Conservation (phyloP, 2,113 vertebrate species). For the Dasypus novemcinctus region DNA sequence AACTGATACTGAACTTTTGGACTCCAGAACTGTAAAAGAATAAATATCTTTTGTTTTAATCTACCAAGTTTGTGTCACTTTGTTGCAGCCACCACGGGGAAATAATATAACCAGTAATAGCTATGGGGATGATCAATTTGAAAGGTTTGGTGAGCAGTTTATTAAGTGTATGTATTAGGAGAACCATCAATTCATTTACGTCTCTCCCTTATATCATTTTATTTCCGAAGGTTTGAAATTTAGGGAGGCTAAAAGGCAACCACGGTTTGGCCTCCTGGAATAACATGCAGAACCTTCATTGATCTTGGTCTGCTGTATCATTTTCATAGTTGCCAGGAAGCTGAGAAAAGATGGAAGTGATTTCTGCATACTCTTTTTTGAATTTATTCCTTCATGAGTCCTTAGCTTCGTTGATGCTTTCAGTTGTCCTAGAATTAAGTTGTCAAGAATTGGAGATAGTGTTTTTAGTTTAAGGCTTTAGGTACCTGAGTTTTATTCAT, state of each 20-base stretch:
- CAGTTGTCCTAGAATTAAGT: neutral
- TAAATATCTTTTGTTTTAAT: neutral
- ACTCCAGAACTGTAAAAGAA: neutral
- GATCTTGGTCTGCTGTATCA: neutral
- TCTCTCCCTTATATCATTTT: neutral
- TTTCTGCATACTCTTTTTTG: neutral
- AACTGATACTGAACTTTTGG: neutral
- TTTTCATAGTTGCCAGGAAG: slow-evolving; percentile 11
- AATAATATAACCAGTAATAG: neutral
- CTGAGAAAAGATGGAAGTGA: neutral
- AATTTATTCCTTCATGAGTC: slow-evolving; percentile 17
- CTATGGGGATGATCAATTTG: neutral
- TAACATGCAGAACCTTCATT: neutral
- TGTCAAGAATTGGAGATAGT: slow-evolving; percentile 20
- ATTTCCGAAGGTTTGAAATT: slow-evolving; percentile 3
- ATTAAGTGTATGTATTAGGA: neutral
- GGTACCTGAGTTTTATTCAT: slow-evolving; percentile 12
- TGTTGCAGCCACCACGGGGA: neutral
- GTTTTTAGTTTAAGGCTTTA: slow-evolving; percentile 28
- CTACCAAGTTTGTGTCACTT: neutral
- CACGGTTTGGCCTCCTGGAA: neutral
- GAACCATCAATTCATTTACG: neutral
- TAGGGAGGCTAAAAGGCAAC: neutral
- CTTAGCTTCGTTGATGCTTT: slow-evolving; percentile 7
- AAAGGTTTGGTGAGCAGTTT: neutral